Evolutionary conservation across 1,140 invertebrate genomes (phyloP).

Genomic region (Neodiprion virginianus): DNA sequence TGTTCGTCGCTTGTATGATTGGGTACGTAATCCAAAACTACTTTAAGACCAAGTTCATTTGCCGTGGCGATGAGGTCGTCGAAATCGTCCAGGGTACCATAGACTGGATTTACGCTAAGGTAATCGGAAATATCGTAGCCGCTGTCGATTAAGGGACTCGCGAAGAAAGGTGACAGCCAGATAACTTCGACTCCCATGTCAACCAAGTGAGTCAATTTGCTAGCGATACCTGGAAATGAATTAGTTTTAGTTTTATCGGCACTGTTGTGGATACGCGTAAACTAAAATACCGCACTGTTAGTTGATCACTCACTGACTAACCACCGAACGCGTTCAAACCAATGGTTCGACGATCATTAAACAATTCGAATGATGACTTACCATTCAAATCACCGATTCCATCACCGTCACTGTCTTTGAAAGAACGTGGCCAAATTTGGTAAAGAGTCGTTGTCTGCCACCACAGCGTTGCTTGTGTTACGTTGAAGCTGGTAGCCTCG

Average conservation of each 20-base stretch:
- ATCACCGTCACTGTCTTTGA: slow-evolving; percentile 72
- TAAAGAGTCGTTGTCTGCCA: slow-evolving; percentile 73
- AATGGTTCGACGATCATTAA: not conserved
- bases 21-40: slow-evolving; percentile 79
- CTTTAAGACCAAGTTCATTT: slow-evolving; percentile 63
- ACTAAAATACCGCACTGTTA: too few species aligned
- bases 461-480: slow-evolving; percentile 56
- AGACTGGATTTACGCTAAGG: slow-evolving; percentile 70
- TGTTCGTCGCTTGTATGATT: slow-evolving; percentile 75
- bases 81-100: slow-evolving; percentile 78
- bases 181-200: slow-evolving; percentile 64
- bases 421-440: slow-evolving; percentile 75
- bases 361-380: slow-evolving; percentile 32
- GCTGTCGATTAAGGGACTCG: slow-evolving; percentile 72
- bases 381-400: slow-evolving; percentile 75
- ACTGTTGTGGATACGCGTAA: too few species aligned
- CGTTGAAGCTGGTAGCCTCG: not conserved
- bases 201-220: slow-evolving; percentile 64
- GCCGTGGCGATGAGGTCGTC: slow-evolving; percentile 64
- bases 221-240: slow-evolving; percentile 58
- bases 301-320: too few species aligned
- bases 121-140: slow-evolving; percentile 82
- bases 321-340: not conserved
- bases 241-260: not conserved
- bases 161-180: slow-evolving; percentile 62